Evolutionary conservation across 2,113 vertebrate genomes (phyloP), one percentile per base, ranked within the genome.

Genomic region (Cariama cristata): DNA sequence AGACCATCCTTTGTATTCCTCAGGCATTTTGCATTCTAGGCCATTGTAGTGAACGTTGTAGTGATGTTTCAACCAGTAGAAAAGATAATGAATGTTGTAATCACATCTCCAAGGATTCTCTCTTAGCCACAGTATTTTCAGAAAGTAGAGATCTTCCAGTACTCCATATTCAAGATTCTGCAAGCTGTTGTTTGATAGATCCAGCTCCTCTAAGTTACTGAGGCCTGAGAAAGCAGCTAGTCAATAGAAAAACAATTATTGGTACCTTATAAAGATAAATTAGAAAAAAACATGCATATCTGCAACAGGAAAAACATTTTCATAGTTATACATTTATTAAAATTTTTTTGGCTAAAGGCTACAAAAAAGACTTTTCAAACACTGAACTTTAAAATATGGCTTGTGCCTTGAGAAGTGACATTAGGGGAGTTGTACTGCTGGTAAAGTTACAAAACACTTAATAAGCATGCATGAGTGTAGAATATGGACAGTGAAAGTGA

Each of bases 61-160:
- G 94, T 99, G 99, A 80, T 99, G 99, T 94, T 99, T 99, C 85
- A 99, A 96, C 99, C 99, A 99, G 97, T 99, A 99, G 97, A 99
- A 99, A 97, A 99, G 98, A 97, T 99, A 99, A 97, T 99, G 99
- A 95, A 99, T 99, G 97, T 99, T 99, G 98, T 99, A 99, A 97
- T 99, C 99, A 73, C 99, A 99, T 96, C 98, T 98, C 99, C 99
- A 99, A 47, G 99, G 99, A 93, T 99, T 99, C 33, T 98, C 98
- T 90, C 97, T 98, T 69, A 99, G 98, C 85, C 97, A 98, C 24
- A 99, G 97, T 85, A 98, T 98, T 97, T 99, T 98, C 93, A 99
- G 98, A 98, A 99, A 99, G 97, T 99, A 99, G 75, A 99, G 98
- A 95, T 99, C 99, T 97, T 99, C 99, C 79, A 99, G 94, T 18